Percentiles rank a stretch among this genome's conserved stretches.
Evolutionary conservation across 2,888 invertebrate species (phyloP).

Genomic region (Globia sparganii): DNA sequence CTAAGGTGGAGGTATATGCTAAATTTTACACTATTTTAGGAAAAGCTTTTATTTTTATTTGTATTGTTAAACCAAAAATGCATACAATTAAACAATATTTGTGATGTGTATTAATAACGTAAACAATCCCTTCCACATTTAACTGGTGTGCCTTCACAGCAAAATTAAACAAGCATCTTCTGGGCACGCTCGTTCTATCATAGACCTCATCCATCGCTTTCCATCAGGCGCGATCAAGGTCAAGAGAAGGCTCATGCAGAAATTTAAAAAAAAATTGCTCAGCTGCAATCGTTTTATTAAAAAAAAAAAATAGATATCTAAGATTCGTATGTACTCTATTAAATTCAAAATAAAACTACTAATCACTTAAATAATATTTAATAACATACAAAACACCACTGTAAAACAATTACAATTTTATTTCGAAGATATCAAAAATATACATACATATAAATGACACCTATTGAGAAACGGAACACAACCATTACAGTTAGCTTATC

Average conservation of each 20-base stretch:
- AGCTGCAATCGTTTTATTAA: not conserved
- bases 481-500: conserved; percentile 72
- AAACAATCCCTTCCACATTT: no score
- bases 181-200: no score
- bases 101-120: not conserved
- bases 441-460: conserved; percentile 47
- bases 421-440: conserved; percentile 53
- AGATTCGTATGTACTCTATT: not conserved
- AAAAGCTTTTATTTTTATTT: conserved; percentile 8
- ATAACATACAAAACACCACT: conserved; percentile 34
- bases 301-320: not conserved
- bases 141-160: no score
- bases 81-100: not conserved
- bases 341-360: conserved; percentile 23
- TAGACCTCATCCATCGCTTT: no score
- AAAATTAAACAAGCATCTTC: no score
- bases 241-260: no score
- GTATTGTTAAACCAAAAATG: conserved; percentile 7
- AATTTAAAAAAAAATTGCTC: no score
- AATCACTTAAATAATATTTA: conserved; percentile 18
- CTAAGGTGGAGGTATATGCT: not conserved
- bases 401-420: conserved; percentile 31
- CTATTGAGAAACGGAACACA: conserved; percentile 57
- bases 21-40: conserved; percentile 1
- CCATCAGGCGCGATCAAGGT: no score